phyloP scores from a whole-genome alignment of 2,113 vertebrate species.

The Varanus komodoensis region DNA sequence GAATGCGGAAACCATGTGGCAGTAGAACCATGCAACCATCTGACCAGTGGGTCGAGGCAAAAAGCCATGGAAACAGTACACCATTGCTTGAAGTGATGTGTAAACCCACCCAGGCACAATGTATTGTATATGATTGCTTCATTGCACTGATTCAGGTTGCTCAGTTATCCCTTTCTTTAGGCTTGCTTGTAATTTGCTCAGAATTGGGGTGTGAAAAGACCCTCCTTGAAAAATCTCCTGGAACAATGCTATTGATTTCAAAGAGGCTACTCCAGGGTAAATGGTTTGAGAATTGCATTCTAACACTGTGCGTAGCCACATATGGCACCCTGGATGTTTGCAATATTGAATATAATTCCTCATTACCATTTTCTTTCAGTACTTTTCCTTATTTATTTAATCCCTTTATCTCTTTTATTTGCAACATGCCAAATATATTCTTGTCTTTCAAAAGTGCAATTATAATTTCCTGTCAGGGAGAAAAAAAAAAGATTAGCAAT shows the following conservation, averaged over 20 bases:
- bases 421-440: constrained; percentile 26
- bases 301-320: neutral
- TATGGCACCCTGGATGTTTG: constrained; percentile 20
- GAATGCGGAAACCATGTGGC: too few species aligned
- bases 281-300: neutral
- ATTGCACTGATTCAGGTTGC: neutral
- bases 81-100: too few species aligned
- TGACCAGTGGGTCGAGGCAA: too few species aligned
- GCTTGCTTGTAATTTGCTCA: neutral
- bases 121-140: neutral
- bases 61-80: too few species aligned
- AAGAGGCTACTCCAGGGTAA: neutral
- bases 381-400: constrained; percentile 32
- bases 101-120: neutral
- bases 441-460: constrained; percentile 21
- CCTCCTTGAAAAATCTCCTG: neutral
- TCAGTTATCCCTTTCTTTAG: neutral
- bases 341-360: neutral
- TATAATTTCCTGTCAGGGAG: constrained; percentile 25
- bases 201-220: neutral
- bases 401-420: constrained; percentile 49
- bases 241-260: neutral
- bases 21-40: too few species aligned
- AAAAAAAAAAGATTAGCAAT: neutral
- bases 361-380: constrained; percentile 45